Base-by-base conservation (phyloP, 1,140 invertebrate genomes). In the Holcopasites calliopsidis region DNA sequence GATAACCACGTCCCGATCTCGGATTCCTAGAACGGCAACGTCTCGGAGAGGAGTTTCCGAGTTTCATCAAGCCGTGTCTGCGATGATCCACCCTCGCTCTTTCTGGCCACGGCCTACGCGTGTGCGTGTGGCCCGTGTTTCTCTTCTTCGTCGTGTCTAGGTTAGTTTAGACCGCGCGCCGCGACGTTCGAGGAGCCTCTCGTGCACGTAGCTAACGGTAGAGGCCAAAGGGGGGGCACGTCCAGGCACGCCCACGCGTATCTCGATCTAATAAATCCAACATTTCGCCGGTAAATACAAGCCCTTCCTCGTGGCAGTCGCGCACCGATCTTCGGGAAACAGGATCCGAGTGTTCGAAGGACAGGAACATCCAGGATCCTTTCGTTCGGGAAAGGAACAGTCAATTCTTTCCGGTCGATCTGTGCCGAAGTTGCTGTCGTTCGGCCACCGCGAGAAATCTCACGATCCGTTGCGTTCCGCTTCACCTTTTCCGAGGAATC, bases 211-310 rank as follows among this genome's bases (percentile, higher is more conserved):
- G 65, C 81, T 83, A 83, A 83, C 80, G 82, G 82, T 82, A 79
- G 76, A 76, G 76, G 60, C 71, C 57, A 66, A 70, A 62, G 77
- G 69, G 60, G 76, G 76, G 84, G 77, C 76, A 82, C 79, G 85
- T 80, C 80, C 83, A 87, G 85, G 80, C 88, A 90, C 90, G 90
- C 90, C 90, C 89, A 90, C 87, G 87, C 86, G 85, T 91, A 91
- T 91, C 90, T 90, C 88, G 90, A 91, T 91, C 90, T 91, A 91
- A 91, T 91, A 91, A 91, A 91, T 91, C 87, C 89, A 90, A 91
- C 89, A 90, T 91, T 91, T 90, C 88, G 89, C 88, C 87, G 87
- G 89, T 90, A 90, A 90, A 90, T 90, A 86, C 88, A 83, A 85
- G 83, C 86, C 86, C 86, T 47, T 72, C 86, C 81, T 83, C 77